Base-by-base conservation (phyloP, 2,113 vertebrate genomes). In the Rhinichthys klamathensis region DNA sequence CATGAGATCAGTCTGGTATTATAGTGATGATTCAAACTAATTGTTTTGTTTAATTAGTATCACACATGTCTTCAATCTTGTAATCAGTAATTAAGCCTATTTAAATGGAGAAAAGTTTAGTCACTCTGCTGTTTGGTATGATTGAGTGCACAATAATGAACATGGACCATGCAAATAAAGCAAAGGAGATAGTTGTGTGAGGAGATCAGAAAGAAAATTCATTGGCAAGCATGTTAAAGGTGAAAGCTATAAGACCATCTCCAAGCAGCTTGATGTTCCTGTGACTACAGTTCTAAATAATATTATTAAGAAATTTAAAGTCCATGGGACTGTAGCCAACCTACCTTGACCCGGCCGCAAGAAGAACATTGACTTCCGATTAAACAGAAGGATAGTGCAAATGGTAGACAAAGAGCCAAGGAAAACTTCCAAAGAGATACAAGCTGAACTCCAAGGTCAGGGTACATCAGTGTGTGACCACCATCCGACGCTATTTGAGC, bases 301-400 rank as follows among this genome's bases (percentile, higher is more conserved):
- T 78, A 35, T 23, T 58, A 32, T 58, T 35, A 15, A 78, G 51
- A 58, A 35, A 30, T 58, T 49, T 70, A 70, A 70, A 32, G 10
- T 76, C 46, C 74, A 75, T 8, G 44, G 44, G n/a, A 30, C 44
- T 56, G 30, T 56, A 77, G 49, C 74, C 74, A 77, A 77, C 49
- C 72, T 75, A 41, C n/a, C 73, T 76, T 46, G 74, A 25, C 25
- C 15, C 23, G 51, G 27, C 10, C 49, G 0, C 46, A 32, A 21
- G 74, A 56, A 27, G 49, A 30, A 18, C 32, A 77, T 32, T 32
- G 27, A 38, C 5, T 3, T 1, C 30, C 38, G 11, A 78, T 58
- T 6, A 1, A 58, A 58, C 7, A 78, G 51, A 78, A 2, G 10
- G 51, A 60, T 78, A 38, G 4, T 78, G 2, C 4, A 7, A 58